Percentiles rank a stretch among this genome's conserved stretches.
These are phyloP conservation scores for Aphrophora alni DNA, from an alignment of 2,888 invertebrate species.

Conservation along the genomic window DNA sequence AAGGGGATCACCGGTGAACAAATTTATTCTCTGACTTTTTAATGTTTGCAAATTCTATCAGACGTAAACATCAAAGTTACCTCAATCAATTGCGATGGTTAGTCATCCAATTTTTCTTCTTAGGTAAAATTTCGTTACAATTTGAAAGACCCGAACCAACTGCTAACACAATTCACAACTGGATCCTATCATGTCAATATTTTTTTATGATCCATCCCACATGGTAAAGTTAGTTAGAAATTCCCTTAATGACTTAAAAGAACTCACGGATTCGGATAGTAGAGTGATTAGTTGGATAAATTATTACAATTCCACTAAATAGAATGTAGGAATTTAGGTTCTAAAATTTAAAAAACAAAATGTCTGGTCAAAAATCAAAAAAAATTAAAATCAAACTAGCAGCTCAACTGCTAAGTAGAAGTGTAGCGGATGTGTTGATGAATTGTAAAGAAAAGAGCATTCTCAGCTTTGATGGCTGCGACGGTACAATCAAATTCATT, in stretches of 20 bases:
- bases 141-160: conserved; percentile 28
- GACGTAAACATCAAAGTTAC: conserved; percentile 26
- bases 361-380: too few relatives aligned
- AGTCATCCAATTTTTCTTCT: conserved; percentile 31
- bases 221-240: conserved; percentile 43
- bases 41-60: conserved; percentile 37
- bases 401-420: too few relatives aligned
- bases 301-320: too few relatives aligned
- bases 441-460: too few relatives aligned
- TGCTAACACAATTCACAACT: conserved; percentile 32
- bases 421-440: too few relatives aligned
- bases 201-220: conserved; percentile 4
- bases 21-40: conserved; percentile 31
- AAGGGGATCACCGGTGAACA: conserved; percentile 38
- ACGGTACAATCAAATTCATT: too few relatives aligned
- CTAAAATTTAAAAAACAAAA: too few relatives aligned
- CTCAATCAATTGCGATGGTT: conserved; percentile 35
- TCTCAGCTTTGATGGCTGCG: too few relatives aligned
- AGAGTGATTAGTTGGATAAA: conserved; percentile 38
- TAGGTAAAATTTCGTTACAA: conserved; percentile 27
- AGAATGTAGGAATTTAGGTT: too few relatives aligned
- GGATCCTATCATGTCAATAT: conserved; percentile 32
- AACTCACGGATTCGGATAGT: conserved; percentile 21
- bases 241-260: conserved; percentile 27
- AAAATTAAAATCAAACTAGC: too few relatives aligned